phyloP scores from a whole-genome alignment of 2,888 invertebrate species.

The Pachymerium ferrugineum region DNA sequence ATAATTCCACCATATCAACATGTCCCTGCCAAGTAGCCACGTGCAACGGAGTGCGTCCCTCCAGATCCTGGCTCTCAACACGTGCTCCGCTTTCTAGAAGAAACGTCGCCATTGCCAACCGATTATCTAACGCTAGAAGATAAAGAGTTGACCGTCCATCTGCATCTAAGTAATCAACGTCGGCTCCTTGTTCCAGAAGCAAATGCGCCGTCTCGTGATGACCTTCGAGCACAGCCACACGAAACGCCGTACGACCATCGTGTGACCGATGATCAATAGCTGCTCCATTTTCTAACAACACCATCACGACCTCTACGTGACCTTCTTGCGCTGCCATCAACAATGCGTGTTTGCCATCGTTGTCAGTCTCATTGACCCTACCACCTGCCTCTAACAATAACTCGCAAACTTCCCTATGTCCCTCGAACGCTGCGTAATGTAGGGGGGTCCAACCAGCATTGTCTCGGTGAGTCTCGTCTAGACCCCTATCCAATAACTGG shows the following conservation, averaged over 20 bases:
- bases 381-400: constrained; percentile 80
- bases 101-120: constrained; percentile 40
- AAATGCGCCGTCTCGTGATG: constrained; percentile 67
- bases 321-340: constrained; percentile 87
- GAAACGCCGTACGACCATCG: constrained; percentile 79
- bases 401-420: constrained; percentile 76
- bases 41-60: constrained; percentile 84
- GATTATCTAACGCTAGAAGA: constrained; percentile 79
- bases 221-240: constrained; percentile 72
- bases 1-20: constrained; percentile 79
- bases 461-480: constrained; percentile 60
- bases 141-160: constrained; percentile 89
- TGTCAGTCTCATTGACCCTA: constrained; percentile 79
- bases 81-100: constrained; percentile 65
- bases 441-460: constrained; percentile 96
- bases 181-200: constrained; percentile 67
- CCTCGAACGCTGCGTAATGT: constrained; percentile 93
- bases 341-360: constrained; percentile 81
- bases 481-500: constrained; percentile 75
- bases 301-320: constrained; percentile 62
- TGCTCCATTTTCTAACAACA: constrained; percentile 68
- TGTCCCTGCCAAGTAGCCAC: constrained; percentile 94
- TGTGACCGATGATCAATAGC: constrained; percentile 80
- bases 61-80: constrained; percentile 80
- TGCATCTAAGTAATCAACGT: constrained; percentile 81